A percentile compares a stretch with the other conserved stretches of the same genome.
Evolutionary conservation across 2,797 vertebrate genomes (phyloP).

Genomic region (Manis crassicaudata): DNA sequence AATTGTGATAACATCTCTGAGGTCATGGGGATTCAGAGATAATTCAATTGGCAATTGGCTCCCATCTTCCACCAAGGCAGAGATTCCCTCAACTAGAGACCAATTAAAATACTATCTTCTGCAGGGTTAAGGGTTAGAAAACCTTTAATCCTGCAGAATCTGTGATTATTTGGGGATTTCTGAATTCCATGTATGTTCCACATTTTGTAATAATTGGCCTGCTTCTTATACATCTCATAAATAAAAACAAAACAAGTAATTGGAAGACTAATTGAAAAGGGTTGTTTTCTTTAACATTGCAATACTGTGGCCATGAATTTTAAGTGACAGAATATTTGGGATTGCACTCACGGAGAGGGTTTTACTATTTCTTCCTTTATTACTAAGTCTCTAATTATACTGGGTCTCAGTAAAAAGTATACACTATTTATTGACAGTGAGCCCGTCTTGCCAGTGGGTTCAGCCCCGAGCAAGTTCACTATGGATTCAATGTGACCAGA

Average conservation of each 20-base stretch:
- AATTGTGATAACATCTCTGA: constrained; percentile 20
- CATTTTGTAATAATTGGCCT: background rate
- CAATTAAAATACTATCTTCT: background rate
- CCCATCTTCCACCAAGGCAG: background rate
- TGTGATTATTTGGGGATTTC: constrained; percentile 27
- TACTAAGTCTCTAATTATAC: background rate
- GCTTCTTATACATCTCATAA: background rate
- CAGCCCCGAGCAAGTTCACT: too few species aligned
- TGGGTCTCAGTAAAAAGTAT: background rate
- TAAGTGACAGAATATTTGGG: background rate
- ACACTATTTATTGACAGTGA: background rate
- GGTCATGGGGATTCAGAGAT: background rate
- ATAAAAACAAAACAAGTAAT: background rate
- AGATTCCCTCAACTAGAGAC: background rate
- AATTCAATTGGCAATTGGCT: background rate
- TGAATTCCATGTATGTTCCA: background rate
- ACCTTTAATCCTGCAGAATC: background rate
- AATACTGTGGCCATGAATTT: background rate
- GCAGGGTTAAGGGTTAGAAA: background rate
- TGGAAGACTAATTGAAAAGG: background rate
- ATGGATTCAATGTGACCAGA: too few species aligned
- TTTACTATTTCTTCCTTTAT: background rate
- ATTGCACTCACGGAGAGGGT: background rate
- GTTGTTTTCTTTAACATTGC: background rate
- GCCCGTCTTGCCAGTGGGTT: too few species aligned